Percentiles rank a stretch among this genome's conserved stretches.
Evolutionary conservation across 2,113 vertebrate genomes (phyloP).

Genomic region (Anguilla rostrata): DNA sequence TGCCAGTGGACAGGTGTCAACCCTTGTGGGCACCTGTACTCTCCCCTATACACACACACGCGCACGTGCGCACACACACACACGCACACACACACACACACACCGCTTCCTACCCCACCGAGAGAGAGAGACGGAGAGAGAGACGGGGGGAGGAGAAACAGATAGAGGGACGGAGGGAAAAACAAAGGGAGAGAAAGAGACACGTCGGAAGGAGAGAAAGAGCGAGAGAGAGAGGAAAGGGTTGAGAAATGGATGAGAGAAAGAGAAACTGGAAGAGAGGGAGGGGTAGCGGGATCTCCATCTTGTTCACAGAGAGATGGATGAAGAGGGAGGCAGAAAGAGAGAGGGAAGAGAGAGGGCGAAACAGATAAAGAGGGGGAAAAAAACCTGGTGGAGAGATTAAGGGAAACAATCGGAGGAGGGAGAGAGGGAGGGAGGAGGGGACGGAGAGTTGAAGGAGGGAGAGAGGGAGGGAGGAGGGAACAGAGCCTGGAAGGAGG

Average conservation of each 20-base stretch:
- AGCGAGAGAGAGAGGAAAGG: background rate
- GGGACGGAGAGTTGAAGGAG: background rate
- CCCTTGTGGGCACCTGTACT: background rate
- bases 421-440: background rate
- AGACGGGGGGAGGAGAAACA: background rate
- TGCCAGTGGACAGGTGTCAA: background rate
- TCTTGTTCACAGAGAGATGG: too few relatives aligned
- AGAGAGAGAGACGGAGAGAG: background rate
- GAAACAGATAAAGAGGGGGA: background rate
- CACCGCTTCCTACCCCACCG: background rate
- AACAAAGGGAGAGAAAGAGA: background rate
- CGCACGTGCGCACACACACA: background rate
- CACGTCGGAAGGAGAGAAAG: background rate
- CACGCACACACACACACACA: too few relatives aligned
- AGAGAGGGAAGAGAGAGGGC: background rate
- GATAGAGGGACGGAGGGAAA: background rate
- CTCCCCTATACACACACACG: background rate
- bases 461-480: background rate
- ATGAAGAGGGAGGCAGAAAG: constrained; percentile 3
- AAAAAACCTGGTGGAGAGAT: too few relatives aligned
- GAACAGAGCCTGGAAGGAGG: too few relatives aligned
- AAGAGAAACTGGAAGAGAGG: background rate
- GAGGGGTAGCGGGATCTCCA: too few relatives aligned
- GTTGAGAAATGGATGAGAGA: background rate
- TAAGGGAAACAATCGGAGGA: too few relatives aligned